Base-by-base conservation (phyloP, 2,888 invertebrate genomes). In the Andricus curvator region DNA sequence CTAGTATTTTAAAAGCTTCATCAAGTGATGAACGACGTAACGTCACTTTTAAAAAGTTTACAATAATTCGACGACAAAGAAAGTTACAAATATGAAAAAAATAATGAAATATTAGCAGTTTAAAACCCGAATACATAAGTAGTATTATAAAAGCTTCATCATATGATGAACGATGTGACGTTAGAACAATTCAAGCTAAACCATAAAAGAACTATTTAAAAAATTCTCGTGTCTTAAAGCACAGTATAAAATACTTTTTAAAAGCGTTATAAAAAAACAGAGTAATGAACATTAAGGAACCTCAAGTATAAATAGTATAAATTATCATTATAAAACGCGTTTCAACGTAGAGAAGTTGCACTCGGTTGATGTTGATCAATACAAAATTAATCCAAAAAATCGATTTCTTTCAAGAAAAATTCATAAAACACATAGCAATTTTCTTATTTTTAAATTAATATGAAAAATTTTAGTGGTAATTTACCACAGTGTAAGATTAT, bases 281-380 rank as follows among this genome's bases (percentile, higher is more conserved):
- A 56, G 17, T 56, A 22, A 56, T 22, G 11, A 56, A 11, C n/a
- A 56, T n/a, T n/a, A 56, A 56, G n/a, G 8, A 44, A 44, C 44
- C 3, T 20, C 9, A 56, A 22, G 56, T 56, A 56, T n/a, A 56
- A 56, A 56, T 22, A 22, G n/a, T 15, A 56, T n/a, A n/a, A 56
- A 56, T 9, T 56, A 56, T 56, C 2, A 56, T n/a, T 56, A n/a
- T 20, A 17, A 48, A 15, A 15, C 48, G 13, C 41, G 15, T 15
- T 48, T 15, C 62, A 62, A 62, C 62, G 62, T 62, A 62, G 62
- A 62, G 62, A 62, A 62, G 22, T 25, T 62, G 60, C 22, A 62
- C 62, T 25, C 62, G 22, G 17, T 62, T 62, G 11, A 62, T 62
- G 13, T 62, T 25, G 25, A 25, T 25, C 6, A 13, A 29, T 25